Percentiles rank a stretch among this genome's conserved stretches.
Evolutionary conservation across 2,113 vertebrate species (phyloP).

Genomic region (Chionodraco myersi): DNA sequence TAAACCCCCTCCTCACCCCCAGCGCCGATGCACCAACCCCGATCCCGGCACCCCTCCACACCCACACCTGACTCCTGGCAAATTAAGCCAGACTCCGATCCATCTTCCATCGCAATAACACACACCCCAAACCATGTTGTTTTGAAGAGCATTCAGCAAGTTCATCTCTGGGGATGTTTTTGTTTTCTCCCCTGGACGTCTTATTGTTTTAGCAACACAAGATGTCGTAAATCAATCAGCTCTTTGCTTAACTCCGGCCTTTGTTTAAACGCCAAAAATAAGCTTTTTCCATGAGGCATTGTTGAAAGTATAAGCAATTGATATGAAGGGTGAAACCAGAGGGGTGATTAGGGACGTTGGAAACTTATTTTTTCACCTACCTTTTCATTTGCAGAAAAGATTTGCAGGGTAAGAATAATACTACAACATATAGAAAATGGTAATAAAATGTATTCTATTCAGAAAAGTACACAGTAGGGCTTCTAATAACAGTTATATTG

Average conservation of each 20-base stretch:
- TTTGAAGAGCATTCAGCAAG: conserved; percentile 52
- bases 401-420: background rate
- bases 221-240: conserved; percentile 54
- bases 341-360: background rate
- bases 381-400: background rate
- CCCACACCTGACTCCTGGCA: conserved; percentile 64
- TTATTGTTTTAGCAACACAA: conserved; percentile 65
- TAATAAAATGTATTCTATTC: background rate
- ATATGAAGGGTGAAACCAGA: conserved; percentile 10
- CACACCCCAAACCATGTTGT: conserved; percentile 58
- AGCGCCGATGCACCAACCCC: conserved; percentile 27
- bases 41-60: background rate
- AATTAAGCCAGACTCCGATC: conserved; percentile 74
- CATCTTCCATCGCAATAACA: conserved; percentile 73
- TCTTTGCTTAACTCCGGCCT: conserved; percentile 28
- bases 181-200: conserved; percentile 23
- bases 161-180: conserved; percentile 64
- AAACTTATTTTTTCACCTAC: background rate
- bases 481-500: background rate
- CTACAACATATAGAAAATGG: background rate
- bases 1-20: conserved; percentile 27
- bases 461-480: background rate
- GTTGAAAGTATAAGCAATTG: background rate
- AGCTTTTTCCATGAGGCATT: conserved; percentile 44
- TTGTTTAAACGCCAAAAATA: conserved; percentile 45